Conservation (phyloP, 2,888 invertebrate species). For the Phortica okadai region DNA sequence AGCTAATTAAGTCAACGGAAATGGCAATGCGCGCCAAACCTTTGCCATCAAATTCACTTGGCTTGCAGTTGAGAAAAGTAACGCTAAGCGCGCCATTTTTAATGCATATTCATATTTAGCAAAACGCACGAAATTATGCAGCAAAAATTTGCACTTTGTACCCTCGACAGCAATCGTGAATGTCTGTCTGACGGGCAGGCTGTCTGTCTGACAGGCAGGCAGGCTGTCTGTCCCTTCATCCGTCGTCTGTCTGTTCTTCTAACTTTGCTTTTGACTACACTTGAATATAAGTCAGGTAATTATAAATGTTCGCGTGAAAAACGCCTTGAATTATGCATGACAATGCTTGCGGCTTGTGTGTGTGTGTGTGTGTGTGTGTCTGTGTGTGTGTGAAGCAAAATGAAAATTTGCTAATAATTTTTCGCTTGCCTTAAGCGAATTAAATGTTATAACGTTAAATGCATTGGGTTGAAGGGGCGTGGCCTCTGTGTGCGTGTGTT, state of each 20-base stretch:
- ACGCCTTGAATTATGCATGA: slow-evolving; percentile 36
- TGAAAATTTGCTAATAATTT: neutral
- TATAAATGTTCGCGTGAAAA: slow-evolving; percentile 49
- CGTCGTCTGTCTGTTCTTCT: slow-evolving; percentile 1
- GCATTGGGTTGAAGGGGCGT: slow-evolving; percentile 18
- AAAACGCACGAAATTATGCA: slow-evolving; percentile 57
- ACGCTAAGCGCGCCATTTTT: neutral
- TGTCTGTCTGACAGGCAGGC: neutral
- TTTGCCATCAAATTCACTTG: slow-evolving; percentile 57
- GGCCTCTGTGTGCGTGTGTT: slow-evolving; percentile 22
- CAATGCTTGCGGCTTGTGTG: neutral
- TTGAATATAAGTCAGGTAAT: slow-evolving; percentile 50
- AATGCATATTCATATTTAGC: slow-evolving; percentile 26
- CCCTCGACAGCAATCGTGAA: neutral
- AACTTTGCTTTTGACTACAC: slow-evolving; percentile 3
- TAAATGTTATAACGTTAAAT: slow-evolving; percentile 26
- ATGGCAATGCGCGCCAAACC: slow-evolving; percentile 53
- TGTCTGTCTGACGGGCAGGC: neutral
- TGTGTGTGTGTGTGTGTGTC: neutral
- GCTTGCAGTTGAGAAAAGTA: slow-evolving; percentile 17
- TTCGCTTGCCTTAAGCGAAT: slow-evolving; percentile 12
- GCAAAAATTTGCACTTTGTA: slow-evolving; percentile 54
- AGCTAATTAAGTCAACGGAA: slow-evolving; percentile 67
- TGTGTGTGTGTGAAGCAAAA: slow-evolving; percentile 32
- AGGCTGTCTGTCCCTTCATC: neutral